Evolutionary conservation across 2,797 vertebrate species (phyloP), one percentile per base, ranked within the genome.

Genomic region (Arctocebus calabarensis): DNA sequence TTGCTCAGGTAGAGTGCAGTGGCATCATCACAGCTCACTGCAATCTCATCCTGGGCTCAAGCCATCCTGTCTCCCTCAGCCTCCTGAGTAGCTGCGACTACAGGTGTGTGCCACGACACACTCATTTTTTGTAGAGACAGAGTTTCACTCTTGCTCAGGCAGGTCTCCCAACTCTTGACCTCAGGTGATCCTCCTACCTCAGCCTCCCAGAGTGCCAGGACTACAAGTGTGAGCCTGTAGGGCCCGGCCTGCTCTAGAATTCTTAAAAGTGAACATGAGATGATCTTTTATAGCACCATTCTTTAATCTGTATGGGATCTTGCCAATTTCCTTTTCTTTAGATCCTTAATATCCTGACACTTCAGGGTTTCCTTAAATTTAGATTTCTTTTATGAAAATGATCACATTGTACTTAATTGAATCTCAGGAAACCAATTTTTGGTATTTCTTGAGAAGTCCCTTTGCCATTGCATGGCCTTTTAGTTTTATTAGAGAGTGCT

Each of bases 361-460:
- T 81, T 78, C 7, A 55, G 83, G 27, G 22, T 29, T 92, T 93
- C 70, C 73, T 78, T 92, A 29, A n/a, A 48, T 89, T 64, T 91
- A 2, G 11, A 70, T 40, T 92, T 90, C 32, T 77, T 64, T 59
- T 52, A 34, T 2, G 17, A 75, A 96, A 95, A 88, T 6, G 27
- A 73, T 57, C 74, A 83, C 14, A 29, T 12, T 61, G 29, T 70
- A 90, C 45, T 77, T 92, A 40, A 75, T 6, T 19, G 23, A 93
- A 45, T 48, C 82, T 82, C 40, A 73, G 92, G 94, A 96, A 88
- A 83, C 59, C 22, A 48, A 48, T 55, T 61, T 91, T 71, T 92
- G 90, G 2, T 27, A 83, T 74, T 85, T 90, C 48, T 74, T 52
- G 71, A 77, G 77, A 75, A 48, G 37, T 74, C 91, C n/a, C 86